A percentile compares a stretch with the other conserved stretches of the same genome.
Evolutionary conservation across 2,888 invertebrate species (phyloP).

Genomic region (Xestia sexstrigata): DNA sequence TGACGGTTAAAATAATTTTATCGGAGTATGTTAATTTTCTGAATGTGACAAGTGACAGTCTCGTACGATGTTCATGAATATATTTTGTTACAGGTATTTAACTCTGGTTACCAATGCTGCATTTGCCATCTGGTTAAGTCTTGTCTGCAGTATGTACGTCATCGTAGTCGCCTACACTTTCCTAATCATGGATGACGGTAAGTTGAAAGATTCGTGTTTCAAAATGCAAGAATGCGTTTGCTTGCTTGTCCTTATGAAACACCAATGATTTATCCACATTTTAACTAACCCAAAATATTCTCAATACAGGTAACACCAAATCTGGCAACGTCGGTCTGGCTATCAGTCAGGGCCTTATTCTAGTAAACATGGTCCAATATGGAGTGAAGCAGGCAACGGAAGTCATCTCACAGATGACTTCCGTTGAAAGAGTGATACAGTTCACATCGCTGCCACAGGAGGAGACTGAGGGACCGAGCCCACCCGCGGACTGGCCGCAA

Average conservation of each 20-base stretch:
- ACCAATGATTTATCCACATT: neutral
- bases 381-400: conserved; percentile 96
- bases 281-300: neutral
- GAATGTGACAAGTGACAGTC: too few relatives aligned
- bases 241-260: neutral
- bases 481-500: conserved; percentile 91
- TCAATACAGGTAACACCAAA: conserved; percentile 84
- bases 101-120: conserved; percentile 91
- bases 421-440: conserved; percentile 95
- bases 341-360: conserved; percentile 93
- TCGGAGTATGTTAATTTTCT: neutral
- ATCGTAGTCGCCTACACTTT: conserved; percentile 92
- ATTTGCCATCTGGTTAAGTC: conserved; percentile 92
- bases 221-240: neutral
- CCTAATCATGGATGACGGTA: conserved; percentile 91
- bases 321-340: conserved; percentile 94
- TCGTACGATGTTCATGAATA: neutral
- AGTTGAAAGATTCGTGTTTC: conserved; percentile 50
- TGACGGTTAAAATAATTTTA: neutral
- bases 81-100: conserved; percentile 85
- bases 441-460: conserved; percentile 94
- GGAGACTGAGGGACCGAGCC: conserved; percentile 91
- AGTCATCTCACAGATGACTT: conserved; percentile 93
- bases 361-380: conserved; percentile 95
- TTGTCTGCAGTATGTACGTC: conserved; percentile 91